A percentile compares a stretch with the other conserved stretches of the same genome.
phyloP scores from a whole-genome alignment of 2,888 invertebrate genomes.

The Ctenicera cuprea region DNA sequence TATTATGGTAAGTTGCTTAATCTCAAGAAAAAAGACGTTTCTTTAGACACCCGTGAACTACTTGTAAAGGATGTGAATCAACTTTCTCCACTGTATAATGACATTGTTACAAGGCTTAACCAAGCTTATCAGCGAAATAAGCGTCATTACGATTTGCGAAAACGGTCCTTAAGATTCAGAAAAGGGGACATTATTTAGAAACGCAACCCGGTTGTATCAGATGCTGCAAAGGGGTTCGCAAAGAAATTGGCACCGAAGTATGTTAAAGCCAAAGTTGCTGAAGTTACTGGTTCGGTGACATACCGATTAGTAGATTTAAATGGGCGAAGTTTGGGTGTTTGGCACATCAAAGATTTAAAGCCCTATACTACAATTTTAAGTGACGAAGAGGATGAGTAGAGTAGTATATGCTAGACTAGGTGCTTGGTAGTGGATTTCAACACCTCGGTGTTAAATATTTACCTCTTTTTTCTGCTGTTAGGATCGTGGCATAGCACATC shows the following conservation, averaged over 20 bases:
- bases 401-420: neutral
- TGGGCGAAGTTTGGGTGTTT: constrained; percentile 27
- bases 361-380: neutral
- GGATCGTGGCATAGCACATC: too few relatives aligned
- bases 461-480: too few relatives aligned
- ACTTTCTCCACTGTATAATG: constrained; percentile 16
- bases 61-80: constrained; percentile 14
- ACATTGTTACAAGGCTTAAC: constrained; percentile 36
- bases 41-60: constrained; percentile 3
- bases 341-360: constrained; percentile 46
- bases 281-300: neutral
- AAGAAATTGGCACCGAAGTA: constrained; percentile 57
- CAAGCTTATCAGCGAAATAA: constrained; percentile 42
- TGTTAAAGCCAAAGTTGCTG: constrained; percentile 3
- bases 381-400: neutral
- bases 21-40: neutral
- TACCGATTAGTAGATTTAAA: constrained; percentile 6
- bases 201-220: constrained; percentile 51
- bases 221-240: constrained; percentile 51
- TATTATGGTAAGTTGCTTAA: constrained; percentile 42
- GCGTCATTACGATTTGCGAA: constrained; percentile 47
- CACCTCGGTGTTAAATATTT: too few relatives aligned
- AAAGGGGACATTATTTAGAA: constrained; percentile 50
- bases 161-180: constrained; percentile 35
- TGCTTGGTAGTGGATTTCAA: too few relatives aligned